These are phyloP conservation scores for Poliocrania exsul DNA, from an alignment of 2,797 vertebrate genomes.

Conservation along the genomic window DNA sequence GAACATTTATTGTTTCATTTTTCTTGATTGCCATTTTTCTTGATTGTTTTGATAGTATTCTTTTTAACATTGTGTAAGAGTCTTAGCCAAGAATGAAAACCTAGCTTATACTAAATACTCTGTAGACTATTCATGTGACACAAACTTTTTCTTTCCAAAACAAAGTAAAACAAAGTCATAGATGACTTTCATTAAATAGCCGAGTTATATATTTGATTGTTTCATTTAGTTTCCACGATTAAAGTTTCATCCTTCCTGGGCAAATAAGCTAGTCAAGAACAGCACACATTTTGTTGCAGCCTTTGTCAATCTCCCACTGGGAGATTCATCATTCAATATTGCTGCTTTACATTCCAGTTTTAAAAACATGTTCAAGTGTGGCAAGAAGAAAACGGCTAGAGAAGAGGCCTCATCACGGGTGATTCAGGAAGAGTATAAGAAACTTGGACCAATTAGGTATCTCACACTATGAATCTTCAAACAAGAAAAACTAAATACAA, in stretches of 20 bases:
- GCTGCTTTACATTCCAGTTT: constrained; percentile 77
- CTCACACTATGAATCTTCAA: constrained; percentile 32
- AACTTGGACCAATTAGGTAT: constrained; percentile 87
- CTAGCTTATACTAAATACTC: neutral
- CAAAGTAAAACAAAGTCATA: neutral
- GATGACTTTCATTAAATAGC: neutral
- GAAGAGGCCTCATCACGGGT: constrained; percentile 82
- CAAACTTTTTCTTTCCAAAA: constrained; percentile 21
- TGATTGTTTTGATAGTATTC: neutral
- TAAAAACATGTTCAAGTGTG: constrained; percentile 81
- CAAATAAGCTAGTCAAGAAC: neutral
- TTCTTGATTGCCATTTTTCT: neutral
- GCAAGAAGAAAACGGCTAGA: constrained; percentile 71
- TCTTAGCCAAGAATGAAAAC: neutral
- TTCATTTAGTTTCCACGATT: neutral
- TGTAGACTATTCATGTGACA: neutral
- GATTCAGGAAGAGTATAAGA: constrained; percentile 83
- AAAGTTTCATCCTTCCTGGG: constrained; percentile 17
- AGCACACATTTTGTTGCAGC: neutral
- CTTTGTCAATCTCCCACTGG: neutral
- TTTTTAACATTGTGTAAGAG: neutral
- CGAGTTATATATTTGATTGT: neutral
- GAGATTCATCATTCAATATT: neutral
- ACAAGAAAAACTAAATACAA: constrained; percentile 42
- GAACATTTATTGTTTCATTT: neutral